Conservation (phyloP, 2,888 invertebrate genomes). For the Tipula vernalis region DNA sequence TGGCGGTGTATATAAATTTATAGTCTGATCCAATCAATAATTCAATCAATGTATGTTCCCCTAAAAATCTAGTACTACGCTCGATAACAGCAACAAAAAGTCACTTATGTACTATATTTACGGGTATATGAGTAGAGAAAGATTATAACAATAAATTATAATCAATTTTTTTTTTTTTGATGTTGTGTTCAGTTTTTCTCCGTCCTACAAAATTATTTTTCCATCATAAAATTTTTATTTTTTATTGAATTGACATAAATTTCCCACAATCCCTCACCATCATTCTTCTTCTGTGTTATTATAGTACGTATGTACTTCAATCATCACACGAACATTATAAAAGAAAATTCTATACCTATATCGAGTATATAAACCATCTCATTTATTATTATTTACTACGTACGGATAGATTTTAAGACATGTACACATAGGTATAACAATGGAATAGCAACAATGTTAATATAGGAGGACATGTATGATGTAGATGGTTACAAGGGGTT, state of each 20-base stretch:
- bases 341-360: background rate
- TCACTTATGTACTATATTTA: background rate
- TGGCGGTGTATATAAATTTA: background rate
- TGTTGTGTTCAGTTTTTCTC: background rate
- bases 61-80: background rate
- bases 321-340: background rate
- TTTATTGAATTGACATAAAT: conserved; percentile 4
- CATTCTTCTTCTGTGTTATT: background rate
- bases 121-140: background rate
- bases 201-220: background rate
- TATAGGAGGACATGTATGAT: background rate
- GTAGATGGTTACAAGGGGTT: background rate
- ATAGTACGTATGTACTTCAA: background rate
- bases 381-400: background rate
- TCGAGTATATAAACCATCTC: background rate
- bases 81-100: background rate
- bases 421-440: background rate
- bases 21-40: background rate
- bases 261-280: background rate
- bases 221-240: background rate
- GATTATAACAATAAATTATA: background rate
- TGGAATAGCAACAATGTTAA: background rate
- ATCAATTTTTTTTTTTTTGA: background rate
- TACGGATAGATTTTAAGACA: background rate
- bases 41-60: background rate